Conservation (phyloP, 35 echinoderm and acorn worm species). For the Diadema setosum region DNA sequence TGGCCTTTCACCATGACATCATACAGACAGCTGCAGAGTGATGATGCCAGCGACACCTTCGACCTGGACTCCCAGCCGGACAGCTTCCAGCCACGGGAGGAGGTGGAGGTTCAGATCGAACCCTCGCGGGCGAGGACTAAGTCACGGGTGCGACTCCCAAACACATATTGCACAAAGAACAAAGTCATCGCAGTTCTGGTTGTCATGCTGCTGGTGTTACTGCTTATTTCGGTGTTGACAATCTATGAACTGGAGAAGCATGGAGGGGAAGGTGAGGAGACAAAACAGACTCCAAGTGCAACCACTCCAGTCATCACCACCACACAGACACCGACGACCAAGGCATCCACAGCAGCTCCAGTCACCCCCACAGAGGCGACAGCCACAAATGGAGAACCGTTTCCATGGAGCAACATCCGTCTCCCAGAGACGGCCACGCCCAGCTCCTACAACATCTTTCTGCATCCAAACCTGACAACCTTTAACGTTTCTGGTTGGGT, state of each 20-base stretch:
- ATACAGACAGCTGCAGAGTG: slow-evolving; percentile 11
- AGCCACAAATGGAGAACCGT: slow-evolving; percentile 20
- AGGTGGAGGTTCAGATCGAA: slow-evolving; percentile 18
- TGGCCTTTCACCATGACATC: slow-evolving; percentile 1
- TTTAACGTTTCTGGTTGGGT: slow-evolving; percentile 35
- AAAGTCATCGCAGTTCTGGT: not conserved
- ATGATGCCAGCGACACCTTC: not conserved
- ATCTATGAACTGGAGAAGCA: slow-evolving; percentile 13
- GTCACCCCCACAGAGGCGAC: not conserved
- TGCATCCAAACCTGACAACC: slow-evolving; percentile 64
- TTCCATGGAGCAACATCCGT: slow-evolving; percentile 65
- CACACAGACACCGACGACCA: not conserved
- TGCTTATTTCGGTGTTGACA: not conserved
- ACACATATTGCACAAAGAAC: slow-evolving; percentile 3
- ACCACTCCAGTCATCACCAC: not conserved
- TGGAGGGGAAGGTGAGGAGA: not conserved
- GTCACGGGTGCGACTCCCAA: slow-evolving; percentile 3
- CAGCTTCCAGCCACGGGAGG: not conserved
- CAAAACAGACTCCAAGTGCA: not conserved
- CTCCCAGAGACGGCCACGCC: slow-evolving; percentile 57
- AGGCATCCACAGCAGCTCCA: not conserved
- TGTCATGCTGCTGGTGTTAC: not conserved
- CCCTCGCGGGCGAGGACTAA: not conserved
- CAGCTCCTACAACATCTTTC: slow-evolving; percentile 48
- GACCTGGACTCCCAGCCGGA: slow-evolving; percentile 9